Percentiles rank a stretch among this genome's conserved stretches.
Evolutionary conservation across 2,113 vertebrate genomes (phyloP).

Genomic region (Peromyscus polionotus): DNA sequence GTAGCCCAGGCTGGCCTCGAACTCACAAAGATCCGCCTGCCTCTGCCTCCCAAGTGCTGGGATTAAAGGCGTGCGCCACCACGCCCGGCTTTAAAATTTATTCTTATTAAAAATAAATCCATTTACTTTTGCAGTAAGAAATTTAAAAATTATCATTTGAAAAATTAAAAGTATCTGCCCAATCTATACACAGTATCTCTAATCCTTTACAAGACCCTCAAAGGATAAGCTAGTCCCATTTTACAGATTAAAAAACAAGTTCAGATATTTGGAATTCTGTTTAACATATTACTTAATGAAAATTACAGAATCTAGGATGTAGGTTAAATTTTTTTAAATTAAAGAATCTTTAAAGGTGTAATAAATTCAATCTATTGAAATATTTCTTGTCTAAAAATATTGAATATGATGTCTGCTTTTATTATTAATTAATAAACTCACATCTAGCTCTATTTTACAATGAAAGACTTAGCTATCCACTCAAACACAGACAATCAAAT

Average conservation of each 20-base stretch:
- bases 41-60: too few species aligned
- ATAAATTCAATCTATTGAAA: slow-evolving; percentile 42
- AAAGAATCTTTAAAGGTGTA: slow-evolving; percentile 57
- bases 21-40: too few species aligned
- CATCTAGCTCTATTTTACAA: slow-evolving; percentile 63
- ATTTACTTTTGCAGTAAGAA: slow-evolving; percentile 79
- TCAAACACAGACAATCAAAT: slow-evolving; percentile 66
- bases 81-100: slow-evolving; percentile 82
- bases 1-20: too few species aligned
- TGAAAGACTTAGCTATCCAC: slow-evolving; percentile 64
- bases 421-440: slow-evolving; percentile 53
- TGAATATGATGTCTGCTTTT: slow-evolving; percentile 60
- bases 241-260: slow-evolving; percentile 52
- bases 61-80: too few species aligned
- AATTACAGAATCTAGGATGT: slow-evolving; percentile 31
- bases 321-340: neutral
- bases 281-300: neutral
- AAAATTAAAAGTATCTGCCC: neutral
- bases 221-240: slow-evolving; percentile 53
- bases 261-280: slow-evolving; percentile 15
- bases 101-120: slow-evolving; percentile 81
- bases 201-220: slow-evolving; percentile 16
- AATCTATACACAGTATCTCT: slow-evolving; percentile 21
- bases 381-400: slow-evolving; percentile 72
- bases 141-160: slow-evolving; percentile 53